Evolutionary conservation across 2,797 vertebrate genomes (phyloP).

Genomic region (Macrochelys suwanniensis): DNA sequence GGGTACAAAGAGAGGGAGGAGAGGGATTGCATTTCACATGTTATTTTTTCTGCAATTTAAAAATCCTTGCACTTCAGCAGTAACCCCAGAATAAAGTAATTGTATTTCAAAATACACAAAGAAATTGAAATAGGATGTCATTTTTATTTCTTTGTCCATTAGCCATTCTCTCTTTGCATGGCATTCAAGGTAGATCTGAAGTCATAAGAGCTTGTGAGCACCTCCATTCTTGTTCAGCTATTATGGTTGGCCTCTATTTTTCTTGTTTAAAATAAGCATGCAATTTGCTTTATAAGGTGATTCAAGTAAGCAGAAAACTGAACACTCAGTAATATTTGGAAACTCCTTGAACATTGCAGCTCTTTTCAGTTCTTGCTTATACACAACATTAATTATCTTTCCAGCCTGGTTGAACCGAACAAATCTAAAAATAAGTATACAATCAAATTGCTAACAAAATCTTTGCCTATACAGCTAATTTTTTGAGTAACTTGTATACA

Average conservation of each 20-base stretch:
- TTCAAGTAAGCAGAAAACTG: conserved; percentile 48
- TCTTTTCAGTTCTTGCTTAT: conserved; percentile 86
- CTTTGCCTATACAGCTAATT: conserved; percentile 73
- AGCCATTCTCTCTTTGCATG: conserved; percentile 21
- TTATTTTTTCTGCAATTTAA: not conserved
- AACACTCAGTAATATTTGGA: conserved; percentile 72
- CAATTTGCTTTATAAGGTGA: conserved; percentile 61
- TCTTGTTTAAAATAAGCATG: conserved; percentile 61
- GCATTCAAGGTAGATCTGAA: conserved; percentile 44
- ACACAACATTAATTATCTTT: conserved; percentile 79
- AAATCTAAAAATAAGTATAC: conserved; percentile 88
- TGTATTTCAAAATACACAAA: conserved; percentile 60
- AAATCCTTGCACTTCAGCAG: conserved; percentile 52
- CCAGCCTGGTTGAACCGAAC: conserved; percentile 82
- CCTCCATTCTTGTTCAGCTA: conserved; percentile 41
- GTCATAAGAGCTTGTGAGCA: not conserved
- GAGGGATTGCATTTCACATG: not conserved
- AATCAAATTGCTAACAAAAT: conserved; percentile 80
- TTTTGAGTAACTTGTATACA: conserved; percentile 72
- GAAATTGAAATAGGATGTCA: conserved; percentile 44
- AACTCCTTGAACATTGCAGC: conserved; percentile 79
- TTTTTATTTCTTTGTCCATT: conserved; percentile 55
- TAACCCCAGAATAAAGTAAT: conserved; percentile 41
- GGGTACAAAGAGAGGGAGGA: not conserved
- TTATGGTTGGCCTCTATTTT: conserved; percentile 46